Evolutionary conservation across 2,888 invertebrate species (phyloP).

Genomic region (Diaperis boleti): DNA sequence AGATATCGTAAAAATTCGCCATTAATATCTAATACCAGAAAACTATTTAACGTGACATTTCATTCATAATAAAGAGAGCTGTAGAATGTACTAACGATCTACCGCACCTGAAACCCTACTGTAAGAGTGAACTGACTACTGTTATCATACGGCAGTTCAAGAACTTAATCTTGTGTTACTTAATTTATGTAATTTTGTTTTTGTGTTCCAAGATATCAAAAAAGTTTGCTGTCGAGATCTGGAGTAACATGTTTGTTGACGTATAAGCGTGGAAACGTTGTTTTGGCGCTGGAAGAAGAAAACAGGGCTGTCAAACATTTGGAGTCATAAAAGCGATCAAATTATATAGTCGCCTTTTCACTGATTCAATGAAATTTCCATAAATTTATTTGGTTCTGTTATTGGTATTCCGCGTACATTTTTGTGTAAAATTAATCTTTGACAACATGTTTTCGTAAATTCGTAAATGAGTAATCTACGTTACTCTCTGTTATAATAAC

Average conservation of each 20-base stretch:
- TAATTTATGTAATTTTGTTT: no score
- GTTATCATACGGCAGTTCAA: no score
- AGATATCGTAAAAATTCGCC: neutral
- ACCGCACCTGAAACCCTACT: no score
- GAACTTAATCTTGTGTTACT: no score
- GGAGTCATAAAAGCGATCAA: constrained; percentile 26
- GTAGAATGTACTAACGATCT: no score
- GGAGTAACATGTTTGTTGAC: neutral
- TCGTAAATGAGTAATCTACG: constrained; percentile 40
- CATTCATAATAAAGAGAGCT: no score
- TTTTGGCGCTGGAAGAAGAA: constrained; percentile 7
- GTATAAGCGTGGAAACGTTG: neutral
- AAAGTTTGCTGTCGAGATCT: neutral
- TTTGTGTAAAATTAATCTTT: constrained; percentile 43
- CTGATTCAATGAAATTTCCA: constrained; percentile 43
- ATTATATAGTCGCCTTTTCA: constrained; percentile 34
- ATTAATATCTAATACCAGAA: neutral
- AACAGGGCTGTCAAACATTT: constrained; percentile 16
- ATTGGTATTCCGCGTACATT: constrained; percentile 40
- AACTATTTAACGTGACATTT: no score
- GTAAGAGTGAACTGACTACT: no score
- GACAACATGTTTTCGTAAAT: constrained; percentile 41
- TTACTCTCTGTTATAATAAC: constrained; percentile 31
- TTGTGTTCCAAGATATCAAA: neutral
- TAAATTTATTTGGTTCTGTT: constrained; percentile 37